Conservation (phyloP, 2,113 vertebrate genomes). For the Tylochromis polylepis region DNA sequence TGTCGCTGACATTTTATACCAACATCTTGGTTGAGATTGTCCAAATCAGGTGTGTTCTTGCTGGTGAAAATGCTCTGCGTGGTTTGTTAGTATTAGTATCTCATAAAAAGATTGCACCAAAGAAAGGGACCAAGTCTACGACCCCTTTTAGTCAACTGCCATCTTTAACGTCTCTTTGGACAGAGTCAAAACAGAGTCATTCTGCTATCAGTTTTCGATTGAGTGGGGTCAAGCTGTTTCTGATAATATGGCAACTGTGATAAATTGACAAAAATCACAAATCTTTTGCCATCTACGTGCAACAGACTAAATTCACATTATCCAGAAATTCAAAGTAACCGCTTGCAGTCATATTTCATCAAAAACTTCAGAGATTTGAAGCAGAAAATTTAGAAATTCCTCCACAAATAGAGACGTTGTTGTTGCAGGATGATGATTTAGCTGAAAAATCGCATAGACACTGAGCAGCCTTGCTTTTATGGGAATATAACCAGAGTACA, state of each 20-base stretch:
- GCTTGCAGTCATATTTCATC: neutral
- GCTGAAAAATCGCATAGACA: neutral
- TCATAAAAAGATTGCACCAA: neutral
- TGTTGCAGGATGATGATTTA: neutral
- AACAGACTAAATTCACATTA: neutral
- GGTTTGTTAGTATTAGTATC: neutral
- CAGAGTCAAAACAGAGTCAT: neutral
- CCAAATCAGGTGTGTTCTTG: neutral
- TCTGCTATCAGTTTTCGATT: neutral
- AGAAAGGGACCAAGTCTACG: rapidly evolving
- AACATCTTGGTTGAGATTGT: neutral
- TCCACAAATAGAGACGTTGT: neutral
- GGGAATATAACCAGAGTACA: neutral
- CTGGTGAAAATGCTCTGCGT: neutral
- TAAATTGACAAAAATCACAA: neutral
- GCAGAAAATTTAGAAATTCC: neutral
- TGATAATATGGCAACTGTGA: neutral
- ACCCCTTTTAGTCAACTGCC: rapidly evolving
- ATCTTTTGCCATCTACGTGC: neutral
- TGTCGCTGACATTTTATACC: neutral
- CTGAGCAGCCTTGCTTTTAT: neutral
- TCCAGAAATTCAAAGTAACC: neutral
- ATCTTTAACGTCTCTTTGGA: neutral
- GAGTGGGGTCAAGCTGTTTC: neutral
- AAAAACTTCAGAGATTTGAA: neutral